Percentiles rank a stretch among this genome's conserved stretches.
Evolutionary conservation across 1,140 invertebrate genomes (phyloP).

Genomic region (Globodera rostochiensis): DNA sequence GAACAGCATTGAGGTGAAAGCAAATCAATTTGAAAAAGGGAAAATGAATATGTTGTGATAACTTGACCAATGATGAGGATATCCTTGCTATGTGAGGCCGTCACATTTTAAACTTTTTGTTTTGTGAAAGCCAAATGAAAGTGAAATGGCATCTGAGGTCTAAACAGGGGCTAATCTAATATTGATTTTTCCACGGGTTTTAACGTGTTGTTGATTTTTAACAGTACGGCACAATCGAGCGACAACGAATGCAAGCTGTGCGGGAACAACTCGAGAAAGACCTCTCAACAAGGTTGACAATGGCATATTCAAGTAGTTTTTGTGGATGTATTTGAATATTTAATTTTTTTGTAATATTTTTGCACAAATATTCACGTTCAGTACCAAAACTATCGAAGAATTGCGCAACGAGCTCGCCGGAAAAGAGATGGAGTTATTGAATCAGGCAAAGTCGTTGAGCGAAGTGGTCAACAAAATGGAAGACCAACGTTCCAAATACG

Average conservation of each 20-base stretch:
- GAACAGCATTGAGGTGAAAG: constrained; percentile 21
- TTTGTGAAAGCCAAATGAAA: neutral
- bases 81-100: constrained; percentile 5
- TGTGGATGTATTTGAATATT: too few relatives aligned
- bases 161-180: neutral
- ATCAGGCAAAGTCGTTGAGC: constrained; percentile 13
- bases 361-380: neutral
- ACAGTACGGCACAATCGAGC: constrained; percentile 26
- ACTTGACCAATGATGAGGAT: neutral
- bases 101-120: neutral
- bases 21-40: neutral
- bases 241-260: constrained; percentile 33
- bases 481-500: constrained; percentile 16
- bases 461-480: constrained; percentile 8
- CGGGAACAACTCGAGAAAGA: constrained; percentile 31
- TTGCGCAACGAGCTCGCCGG: constrained; percentile 33
- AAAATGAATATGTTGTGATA: neutral
- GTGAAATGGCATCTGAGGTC: constrained; percentile 15
- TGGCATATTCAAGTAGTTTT: neutral
- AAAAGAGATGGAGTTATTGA: constrained; percentile 19
- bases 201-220: neutral
- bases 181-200: neutral
- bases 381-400: constrained; percentile 26
- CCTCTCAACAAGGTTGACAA: constrained; percentile 1
- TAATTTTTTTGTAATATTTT: neutral